These are phyloP conservation scores for Cottoperca gobio DNA, from an alignment of 2,797 vertebrate genomes.

Conservation along the genomic window DNA sequence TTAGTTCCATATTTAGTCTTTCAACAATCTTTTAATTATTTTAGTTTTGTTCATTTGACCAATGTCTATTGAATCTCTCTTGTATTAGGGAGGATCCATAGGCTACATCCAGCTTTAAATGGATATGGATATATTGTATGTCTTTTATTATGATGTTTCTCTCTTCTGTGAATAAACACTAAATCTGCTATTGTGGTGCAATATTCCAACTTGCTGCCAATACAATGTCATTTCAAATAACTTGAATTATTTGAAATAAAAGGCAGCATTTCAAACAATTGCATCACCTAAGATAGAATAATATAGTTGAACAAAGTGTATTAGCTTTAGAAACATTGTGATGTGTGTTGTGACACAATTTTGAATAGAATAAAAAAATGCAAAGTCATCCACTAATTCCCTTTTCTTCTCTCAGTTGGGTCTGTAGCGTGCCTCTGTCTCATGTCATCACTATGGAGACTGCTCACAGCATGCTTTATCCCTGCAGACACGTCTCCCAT, in stretches of 20 bases:
- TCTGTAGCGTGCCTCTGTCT: conserved; percentile 19
- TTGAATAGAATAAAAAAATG: conserved; percentile 6
- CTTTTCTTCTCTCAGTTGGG: conserved; percentile 1
- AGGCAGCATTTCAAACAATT: neutral
- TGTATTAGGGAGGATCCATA: neutral
- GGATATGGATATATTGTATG: neutral
- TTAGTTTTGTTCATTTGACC: neutral
- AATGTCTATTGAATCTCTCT: neutral
- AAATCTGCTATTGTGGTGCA: neutral
- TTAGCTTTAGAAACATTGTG: neutral
- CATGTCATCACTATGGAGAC: conserved; percentile 67
- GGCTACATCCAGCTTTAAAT: neutral
- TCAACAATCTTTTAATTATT: neutral
- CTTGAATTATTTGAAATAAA: neutral
- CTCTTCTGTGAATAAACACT: neutral
- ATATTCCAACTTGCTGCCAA: neutral
- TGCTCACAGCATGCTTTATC: conserved; percentile 52
- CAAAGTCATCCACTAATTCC: neutral
- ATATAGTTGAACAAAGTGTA: neutral
- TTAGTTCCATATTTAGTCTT: neutral
- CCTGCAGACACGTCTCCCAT: conserved; percentile 66
- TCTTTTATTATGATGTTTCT: neutral
- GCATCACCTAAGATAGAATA: neutral
- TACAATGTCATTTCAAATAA: neutral
- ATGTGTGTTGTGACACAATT: neutral